phyloP scores from a whole-genome alignment of 1,140 invertebrate species.

The Psix sp. region DNA sequence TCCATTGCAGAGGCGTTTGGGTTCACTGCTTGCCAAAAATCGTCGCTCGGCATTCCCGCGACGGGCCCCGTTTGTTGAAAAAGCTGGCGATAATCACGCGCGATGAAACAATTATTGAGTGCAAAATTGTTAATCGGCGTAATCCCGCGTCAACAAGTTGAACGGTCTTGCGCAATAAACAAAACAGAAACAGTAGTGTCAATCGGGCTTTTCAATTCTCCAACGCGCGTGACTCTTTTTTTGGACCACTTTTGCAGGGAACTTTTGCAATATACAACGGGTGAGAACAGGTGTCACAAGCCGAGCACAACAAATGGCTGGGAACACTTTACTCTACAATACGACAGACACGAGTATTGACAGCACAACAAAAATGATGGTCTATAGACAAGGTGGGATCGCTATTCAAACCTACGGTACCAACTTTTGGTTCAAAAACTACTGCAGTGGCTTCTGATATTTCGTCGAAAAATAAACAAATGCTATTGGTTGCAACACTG shows the following conservation, averaged over 20 bases:
- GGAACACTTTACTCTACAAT: slow-evolving; percentile 43
- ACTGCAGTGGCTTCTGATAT: too few relatives aligned
- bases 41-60: slow-evolving; percentile 1
- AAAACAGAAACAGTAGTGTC: slow-evolving; percentile 6
- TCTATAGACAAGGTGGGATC: too few relatives aligned
- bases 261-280: slow-evolving; percentile 21
- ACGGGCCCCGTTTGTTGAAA: slow-evolving; percentile 15
- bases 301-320: slow-evolving; percentile 48
- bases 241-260: too few relatives aligned
- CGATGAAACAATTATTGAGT: slow-evolving; percentile 41
- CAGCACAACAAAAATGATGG: too few relatives aligned
- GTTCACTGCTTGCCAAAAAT: slow-evolving; percentile 43
- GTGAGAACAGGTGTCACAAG: slow-evolving; percentile 48
- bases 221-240: too few relatives aligned
- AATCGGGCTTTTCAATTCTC: too few relatives aligned
- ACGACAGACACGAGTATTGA: slow-evolving; percentile 45
- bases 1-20: slow-evolving; percentile 37
- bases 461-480: too few relatives aligned
- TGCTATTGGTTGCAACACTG: too few relatives aligned
- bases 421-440: too few relatives aligned
- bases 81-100: slow-evolving; percentile 25
- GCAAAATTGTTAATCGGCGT: slow-evolving; percentile 49
- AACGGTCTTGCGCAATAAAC: slow-evolving; percentile 24
- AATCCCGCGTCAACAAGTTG: slow-evolving; percentile 44
- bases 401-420: too few relatives aligned